Base-by-base conservation (phyloP, 2,797 vertebrate genomes). In the Gallinago solitaria region DNA sequence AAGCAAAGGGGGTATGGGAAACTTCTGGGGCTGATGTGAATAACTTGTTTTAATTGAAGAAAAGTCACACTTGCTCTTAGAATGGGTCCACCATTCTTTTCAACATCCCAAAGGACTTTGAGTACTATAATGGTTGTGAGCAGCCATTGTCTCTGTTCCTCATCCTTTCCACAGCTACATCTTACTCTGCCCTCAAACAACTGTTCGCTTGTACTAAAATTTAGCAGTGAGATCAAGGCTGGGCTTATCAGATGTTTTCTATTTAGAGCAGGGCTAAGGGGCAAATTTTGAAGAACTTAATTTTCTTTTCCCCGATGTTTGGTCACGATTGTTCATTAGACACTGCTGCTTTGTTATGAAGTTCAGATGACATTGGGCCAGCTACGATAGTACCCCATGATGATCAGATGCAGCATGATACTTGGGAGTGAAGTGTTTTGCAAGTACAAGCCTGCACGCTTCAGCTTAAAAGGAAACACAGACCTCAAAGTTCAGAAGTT, bases 341-440 rank as follows among this genome's bases (percentile, higher is more conserved):
- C 91, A 81, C 93, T 96, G 80, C 90, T 83, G 80, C 93, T 94
- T 96, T 98, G 93, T 97, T 90, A 54, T 20, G 10, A 51, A 83
- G 80, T 87, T 93, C 79, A 71, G 80, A 48, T 19, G 14, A 35
- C 89, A 45, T 81, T 48, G 81, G 47, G 47, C 87, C 51, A 85
- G 89, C 91, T 96, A 64, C 12, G 59, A 51, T 56, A 37, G 33
- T 85, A 90, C 71, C 93, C 95, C 95, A 94, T 97, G 97, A 97
- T 80, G 74, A 71, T 96, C 97, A 97, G 91, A 94, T 97, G 94
- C 80, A 95, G 87, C 56, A 8, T 90, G 69, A 33, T 87, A 50
- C 35, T 90, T 35, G 16, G 64, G 64, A 94, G 30, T 11, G 24
- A 54, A 89, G 61, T 84, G 77, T 87, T 92, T 50, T 77, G 45